Evolutionary conservation across 2,888 invertebrate genomes (phyloP).

Genomic region (Acanthococcus lagerstroemiae): DNA sequence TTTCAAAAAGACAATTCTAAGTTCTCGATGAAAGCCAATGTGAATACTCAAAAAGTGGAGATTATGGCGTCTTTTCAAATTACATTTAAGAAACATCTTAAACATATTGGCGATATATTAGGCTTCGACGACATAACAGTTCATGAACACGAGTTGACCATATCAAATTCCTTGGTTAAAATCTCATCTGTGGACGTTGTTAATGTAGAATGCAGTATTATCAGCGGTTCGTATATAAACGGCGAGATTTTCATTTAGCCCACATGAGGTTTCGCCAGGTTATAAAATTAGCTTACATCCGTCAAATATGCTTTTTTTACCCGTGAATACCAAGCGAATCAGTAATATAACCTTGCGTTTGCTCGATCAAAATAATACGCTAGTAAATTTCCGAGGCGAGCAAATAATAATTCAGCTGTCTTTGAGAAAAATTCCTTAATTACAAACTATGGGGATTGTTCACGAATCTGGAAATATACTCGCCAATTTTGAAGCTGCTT

Average conservation of each 20-base stretch:
- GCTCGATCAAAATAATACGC: background rate
- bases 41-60: background rate
- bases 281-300: too few species aligned
- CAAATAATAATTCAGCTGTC: background rate
- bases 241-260: background rate
- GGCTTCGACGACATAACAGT: background rate
- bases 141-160: background rate
- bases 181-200: background rate
- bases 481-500: background rate
- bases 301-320: background rate
- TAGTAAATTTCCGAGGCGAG: background rate
- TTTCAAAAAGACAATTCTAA: background rate
- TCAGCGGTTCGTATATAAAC: background rate
- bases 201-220: background rate
- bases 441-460: background rate
- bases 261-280: background rate
- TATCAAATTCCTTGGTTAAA: background rate
- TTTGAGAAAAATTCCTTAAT: background rate
- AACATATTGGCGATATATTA: background rate
- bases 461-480: background rate
- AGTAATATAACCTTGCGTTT: too few species aligned
- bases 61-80: background rate
- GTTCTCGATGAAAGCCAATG: background rate
- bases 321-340: background rate
- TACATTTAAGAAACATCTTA: background rate